A percentile compares a stretch with the other conserved stretches of the same genome.
phyloP scores from a whole-genome alignment of 2,113 vertebrate genomes.

The Isurus oxyrinchus region DNA sequence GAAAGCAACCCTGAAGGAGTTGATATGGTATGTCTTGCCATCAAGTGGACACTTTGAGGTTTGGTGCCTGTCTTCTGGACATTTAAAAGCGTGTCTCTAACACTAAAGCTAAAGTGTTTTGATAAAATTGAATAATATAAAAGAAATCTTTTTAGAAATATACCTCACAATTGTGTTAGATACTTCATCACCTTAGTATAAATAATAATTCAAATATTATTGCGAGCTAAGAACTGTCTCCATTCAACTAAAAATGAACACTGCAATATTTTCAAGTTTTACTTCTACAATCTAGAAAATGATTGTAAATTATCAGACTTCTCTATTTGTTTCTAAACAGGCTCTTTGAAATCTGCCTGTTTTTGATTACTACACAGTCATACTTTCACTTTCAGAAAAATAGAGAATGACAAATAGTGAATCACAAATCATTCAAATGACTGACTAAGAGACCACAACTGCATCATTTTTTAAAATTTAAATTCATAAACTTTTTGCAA shows the following conservation, averaged over 20 bases:
- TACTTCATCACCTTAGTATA: not conserved
- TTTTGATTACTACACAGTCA: not conserved
- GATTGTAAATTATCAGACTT: not conserved
- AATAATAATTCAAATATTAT: not conserved
- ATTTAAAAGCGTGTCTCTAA: not conserved
- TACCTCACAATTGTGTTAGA: not conserved
- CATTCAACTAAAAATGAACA: not conserved
- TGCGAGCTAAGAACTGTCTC: not conserved
- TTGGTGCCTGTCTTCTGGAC: not conserved
- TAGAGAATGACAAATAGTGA: not conserved
- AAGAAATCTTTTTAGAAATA: not conserved
- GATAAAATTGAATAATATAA: not conserved
- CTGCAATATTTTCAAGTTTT: not conserved
- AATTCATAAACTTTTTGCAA: constrained; percentile 4
- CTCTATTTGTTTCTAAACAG: not conserved
- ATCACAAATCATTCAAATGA: not conserved
- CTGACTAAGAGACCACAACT: not conserved
- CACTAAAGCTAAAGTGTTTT: not conserved
- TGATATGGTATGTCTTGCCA: too few relatives aligned
- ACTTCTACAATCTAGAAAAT: not conserved
- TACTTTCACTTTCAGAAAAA: not conserved
- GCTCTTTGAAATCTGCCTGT: not conserved
- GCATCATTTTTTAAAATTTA: not conserved
- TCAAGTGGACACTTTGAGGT: not conserved
- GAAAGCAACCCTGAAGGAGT: not conserved